Conservation (phyloP, 2,888 invertebrate genomes). For the Troides helena region DNA sequence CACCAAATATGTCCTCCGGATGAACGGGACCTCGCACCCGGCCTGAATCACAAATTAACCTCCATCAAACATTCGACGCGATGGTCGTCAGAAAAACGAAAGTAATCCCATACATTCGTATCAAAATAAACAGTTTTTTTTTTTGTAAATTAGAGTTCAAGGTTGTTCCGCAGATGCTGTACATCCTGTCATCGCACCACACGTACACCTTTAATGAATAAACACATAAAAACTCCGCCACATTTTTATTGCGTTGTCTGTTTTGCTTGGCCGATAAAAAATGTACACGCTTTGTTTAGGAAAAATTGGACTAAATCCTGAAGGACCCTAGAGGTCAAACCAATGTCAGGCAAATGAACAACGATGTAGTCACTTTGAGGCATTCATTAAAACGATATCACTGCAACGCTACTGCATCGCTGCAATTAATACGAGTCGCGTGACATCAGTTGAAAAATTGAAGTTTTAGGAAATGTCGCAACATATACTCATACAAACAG, state of each 20-base stretch:
- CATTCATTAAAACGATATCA: too few species aligned
- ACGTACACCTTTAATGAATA: conserved; percentile 8
- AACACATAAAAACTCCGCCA: conserved; percentile 17
- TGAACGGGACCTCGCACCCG: conserved; percentile 1
- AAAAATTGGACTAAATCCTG: neutral
- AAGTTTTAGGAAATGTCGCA: too few species aligned
- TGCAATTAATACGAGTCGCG: too few species aligned
- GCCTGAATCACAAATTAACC: conserved; percentile 2
- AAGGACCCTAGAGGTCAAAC: conserved; percentile 10
- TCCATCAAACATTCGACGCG: neutral
- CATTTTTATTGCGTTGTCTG: conserved; percentile 1
- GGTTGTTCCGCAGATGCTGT: conserved; percentile 6
- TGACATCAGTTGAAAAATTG: too few species aligned
- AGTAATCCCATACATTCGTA: neutral
- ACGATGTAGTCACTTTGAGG: too few species aligned
- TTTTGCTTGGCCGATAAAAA: neutral
- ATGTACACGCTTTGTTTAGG: neutral
- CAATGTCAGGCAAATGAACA: conserved; percentile 7
- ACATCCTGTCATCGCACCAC: conserved; percentile 5
- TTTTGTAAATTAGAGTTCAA: conserved; percentile 14
- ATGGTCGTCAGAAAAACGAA: conserved; percentile 3
- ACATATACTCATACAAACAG: too few species aligned
- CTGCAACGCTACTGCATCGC: too few species aligned
- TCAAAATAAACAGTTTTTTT: conserved; percentile 9
- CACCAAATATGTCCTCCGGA: neutral